Percentiles rank a stretch among this genome's conserved stretches.
These are phyloP conservation scores for Mastomys natalensis DNA, from an alignment of 2,113 vertebrate species.

Conservation along the genomic window DNA sequence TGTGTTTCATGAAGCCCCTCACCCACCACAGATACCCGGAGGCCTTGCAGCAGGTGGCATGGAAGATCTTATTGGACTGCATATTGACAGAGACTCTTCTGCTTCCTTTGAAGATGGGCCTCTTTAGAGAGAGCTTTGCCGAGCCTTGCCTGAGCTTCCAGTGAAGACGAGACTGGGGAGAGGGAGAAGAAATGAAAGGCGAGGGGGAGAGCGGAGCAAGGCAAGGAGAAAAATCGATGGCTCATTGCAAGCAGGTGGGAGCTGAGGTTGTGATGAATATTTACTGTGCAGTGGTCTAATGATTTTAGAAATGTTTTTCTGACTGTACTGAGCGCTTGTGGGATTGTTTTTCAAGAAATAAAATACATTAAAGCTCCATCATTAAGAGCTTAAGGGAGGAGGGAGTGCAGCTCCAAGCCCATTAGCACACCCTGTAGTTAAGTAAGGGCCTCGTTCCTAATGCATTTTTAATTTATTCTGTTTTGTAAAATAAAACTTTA, in stretches of 20 bases:
- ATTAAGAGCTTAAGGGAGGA: conserved; percentile 82
- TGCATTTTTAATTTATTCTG: conserved; percentile 78
- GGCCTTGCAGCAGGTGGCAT: neutral
- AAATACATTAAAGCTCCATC: conserved; percentile 84
- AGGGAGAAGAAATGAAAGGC: conserved; percentile 37
- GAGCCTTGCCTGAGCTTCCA: neutral
- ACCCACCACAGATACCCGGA: neutral
- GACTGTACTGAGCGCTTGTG: conserved; percentile 74
- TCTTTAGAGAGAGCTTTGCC: neutral
- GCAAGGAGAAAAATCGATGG: conserved; percentile 78
- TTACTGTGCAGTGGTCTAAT: conserved; percentile 76
- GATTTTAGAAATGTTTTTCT: conserved; percentile 83
- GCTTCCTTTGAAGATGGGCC: conserved; percentile 22
- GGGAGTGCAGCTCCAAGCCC: conserved; percentile 70
- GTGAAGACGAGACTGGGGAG: neutral
- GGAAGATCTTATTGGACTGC: neutral
- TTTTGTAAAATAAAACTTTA: conserved; percentile 76
- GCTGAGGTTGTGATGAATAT: conserved; percentile 84
- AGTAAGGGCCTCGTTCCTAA: conserved; percentile 78
- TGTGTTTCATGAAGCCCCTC: neutral
- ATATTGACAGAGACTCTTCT: neutral
- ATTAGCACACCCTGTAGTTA: conserved; percentile 76
- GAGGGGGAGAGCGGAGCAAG: conserved; percentile 58
- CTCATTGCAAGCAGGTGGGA: conserved; percentile 79
- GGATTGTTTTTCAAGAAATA: conserved; percentile 85